A percentile compares a stretch with the other conserved stretches of the same genome.
These are phyloP conservation scores for Passer montanus DNA, from an alignment of 2,113 vertebrate species.

Conservation along the genomic window DNA sequence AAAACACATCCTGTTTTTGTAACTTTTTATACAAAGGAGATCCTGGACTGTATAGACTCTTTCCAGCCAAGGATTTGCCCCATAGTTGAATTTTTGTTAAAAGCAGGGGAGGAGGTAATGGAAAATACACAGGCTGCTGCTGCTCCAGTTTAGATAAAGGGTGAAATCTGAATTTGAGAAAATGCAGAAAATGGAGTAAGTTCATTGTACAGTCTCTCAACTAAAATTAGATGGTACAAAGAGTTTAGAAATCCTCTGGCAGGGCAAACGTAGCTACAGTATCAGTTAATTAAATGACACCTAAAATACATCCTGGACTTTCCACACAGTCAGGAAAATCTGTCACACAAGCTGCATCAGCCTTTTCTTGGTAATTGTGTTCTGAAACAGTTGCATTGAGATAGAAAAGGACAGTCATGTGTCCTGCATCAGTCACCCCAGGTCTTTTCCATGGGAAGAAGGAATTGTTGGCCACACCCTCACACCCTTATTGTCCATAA, in stretches of 20 bases:
- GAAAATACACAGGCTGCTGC: background rate
- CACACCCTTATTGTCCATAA: background rate
- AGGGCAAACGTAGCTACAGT: background rate
- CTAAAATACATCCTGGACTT: background rate
- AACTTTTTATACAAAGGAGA: conserved; percentile 10
- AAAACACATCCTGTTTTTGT: conserved; percentile 63
- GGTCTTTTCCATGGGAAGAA: background rate
- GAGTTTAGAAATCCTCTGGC: background rate
- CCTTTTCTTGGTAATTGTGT: background rate
- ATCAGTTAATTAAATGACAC: conserved; percentile 17
- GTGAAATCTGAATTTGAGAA: background rate
- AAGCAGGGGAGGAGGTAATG: background rate
- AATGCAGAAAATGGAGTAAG: background rate
- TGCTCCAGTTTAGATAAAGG: background rate
- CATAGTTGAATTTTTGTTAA: background rate
- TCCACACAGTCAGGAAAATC: background rate
- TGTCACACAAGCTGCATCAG: background rate
- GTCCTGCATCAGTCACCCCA: background rate
- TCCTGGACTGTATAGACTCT: background rate
- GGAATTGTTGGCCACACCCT: accelerated
- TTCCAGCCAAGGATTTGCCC: conserved; percentile 25
- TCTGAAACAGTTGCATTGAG: background rate
- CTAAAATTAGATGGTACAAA: background rate
- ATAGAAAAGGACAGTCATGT: background rate
- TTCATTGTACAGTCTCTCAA: background rate